phyloP scores from a whole-genome alignment of 2,797 vertebrate species.

The Enteromius fasciolatus region DNA sequence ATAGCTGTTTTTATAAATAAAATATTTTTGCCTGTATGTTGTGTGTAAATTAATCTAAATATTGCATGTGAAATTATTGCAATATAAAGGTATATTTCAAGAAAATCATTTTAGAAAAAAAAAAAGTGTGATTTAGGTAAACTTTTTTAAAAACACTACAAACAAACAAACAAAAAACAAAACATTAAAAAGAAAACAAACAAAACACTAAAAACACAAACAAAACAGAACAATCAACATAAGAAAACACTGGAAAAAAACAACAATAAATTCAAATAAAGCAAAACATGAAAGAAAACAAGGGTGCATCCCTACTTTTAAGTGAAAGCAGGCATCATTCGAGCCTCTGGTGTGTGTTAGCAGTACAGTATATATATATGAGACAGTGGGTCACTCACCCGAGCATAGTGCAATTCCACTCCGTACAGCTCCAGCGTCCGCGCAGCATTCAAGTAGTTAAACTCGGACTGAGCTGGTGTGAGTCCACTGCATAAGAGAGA shows the following conservation, averaged over 20 bases:
- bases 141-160: too few relatives aligned
- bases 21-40: too few relatives aligned
- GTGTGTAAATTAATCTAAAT: too few relatives aligned
- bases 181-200: not conserved
- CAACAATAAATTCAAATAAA: not conserved
- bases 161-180: not conserved
- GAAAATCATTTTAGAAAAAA: too few relatives aligned
- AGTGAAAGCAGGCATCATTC: too few relatives aligned
- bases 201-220: not conserved
- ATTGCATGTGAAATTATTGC: too few relatives aligned
- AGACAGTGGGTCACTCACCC: constrained; percentile 78
- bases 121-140: too few relatives aligned
- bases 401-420: constrained; percentile 98
- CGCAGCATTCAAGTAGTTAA: constrained; percentile 95
- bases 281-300: not conserved
- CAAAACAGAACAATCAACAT: not conserved
- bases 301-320: not conserved
- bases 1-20: too few relatives aligned
- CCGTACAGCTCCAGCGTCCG: constrained; percentile 96
- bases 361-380: not conserved
- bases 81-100: too few relatives aligned
- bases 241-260: not conserved
- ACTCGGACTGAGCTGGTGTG: constrained; percentile 95
- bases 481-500: constrained; percentile 80
- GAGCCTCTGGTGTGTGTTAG: not conserved